phyloP scores from a whole-genome alignment of 2,888 invertebrate genomes.

The Apamea epomidion region DNA sequence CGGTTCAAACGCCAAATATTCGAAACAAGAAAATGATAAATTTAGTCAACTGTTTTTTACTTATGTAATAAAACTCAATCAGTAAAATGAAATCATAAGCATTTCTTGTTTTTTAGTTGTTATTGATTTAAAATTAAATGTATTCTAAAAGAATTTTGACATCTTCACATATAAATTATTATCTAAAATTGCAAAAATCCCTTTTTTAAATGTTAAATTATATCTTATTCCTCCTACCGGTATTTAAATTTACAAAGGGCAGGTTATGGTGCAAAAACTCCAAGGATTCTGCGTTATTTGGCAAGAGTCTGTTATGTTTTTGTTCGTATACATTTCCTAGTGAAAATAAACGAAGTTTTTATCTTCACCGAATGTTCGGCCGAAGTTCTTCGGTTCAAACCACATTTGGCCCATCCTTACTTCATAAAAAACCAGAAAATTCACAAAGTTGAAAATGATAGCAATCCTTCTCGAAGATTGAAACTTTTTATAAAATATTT shows the following conservation, averaged over 20 bases:
- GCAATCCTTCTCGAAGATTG: background rate
- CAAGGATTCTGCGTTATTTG: background rate
- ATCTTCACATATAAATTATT: background rate
- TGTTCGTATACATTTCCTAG: too few relatives aligned
- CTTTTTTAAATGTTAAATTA: background rate
- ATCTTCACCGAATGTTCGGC: background rate
- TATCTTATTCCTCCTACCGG: background rate
- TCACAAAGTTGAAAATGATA: background rate
- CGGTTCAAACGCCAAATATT: background rate
- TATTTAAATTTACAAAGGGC: background rate
- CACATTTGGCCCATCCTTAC: background rate
- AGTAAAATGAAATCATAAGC: background rate
- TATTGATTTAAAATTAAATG: background rate
- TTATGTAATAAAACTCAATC: background rate
- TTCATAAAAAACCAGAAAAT: too few relatives aligned
- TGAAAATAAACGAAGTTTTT: background rate
- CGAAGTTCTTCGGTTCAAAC: background rate
- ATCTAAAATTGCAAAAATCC: background rate
- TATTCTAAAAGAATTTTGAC: background rate
- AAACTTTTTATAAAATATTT: background rate
- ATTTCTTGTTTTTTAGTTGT: background rate
- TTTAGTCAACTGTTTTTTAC: background rate
- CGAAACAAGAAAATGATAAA: background rate
- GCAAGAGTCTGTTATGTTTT: background rate
- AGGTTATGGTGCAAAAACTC: background rate